Conservation (phyloP, 2,113 vertebrate genomes). For the Gorilla gorilla region DNA sequence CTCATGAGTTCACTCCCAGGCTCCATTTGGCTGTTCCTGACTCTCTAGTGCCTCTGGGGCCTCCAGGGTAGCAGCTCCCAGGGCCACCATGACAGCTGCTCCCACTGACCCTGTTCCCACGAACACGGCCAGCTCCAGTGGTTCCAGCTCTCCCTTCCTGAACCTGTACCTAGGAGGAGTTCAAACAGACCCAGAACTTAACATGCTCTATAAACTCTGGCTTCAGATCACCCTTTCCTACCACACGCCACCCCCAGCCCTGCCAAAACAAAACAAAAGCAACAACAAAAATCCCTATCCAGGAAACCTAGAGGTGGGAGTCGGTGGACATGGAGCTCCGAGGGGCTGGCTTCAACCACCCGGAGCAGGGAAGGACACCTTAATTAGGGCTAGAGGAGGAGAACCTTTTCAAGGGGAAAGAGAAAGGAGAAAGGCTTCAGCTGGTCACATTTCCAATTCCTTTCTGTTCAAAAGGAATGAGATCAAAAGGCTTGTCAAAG, state of each 20-base stretch:
- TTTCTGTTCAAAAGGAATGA: neutral
- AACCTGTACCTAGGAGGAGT: neutral
- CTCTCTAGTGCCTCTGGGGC: neutral
- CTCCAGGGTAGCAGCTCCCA: neutral
- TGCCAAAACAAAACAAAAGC: no score
- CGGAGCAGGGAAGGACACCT: neutral
- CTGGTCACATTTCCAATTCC: neutral
- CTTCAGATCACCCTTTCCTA: neutral
- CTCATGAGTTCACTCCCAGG: neutral
- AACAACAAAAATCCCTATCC: neutral
- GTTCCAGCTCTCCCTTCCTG: neutral
- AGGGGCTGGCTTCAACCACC: neutral
- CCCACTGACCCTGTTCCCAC: neutral
- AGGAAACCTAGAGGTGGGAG: no score
- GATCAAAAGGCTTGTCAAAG: neutral
- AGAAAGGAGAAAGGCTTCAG: neutral
- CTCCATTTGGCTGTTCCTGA: neutral
- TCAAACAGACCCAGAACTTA: neutral
- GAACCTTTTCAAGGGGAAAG: neutral
- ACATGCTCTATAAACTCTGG: neutral
- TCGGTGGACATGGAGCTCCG: rapidly evolving
- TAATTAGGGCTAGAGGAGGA: neutral
- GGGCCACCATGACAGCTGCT: neutral
- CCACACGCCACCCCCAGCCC: neutral
- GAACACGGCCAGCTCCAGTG: neutral